A percentile compares a stretch with the other conserved stretches of the same genome.
phyloP scores from a whole-genome alignment of 2,888 invertebrate genomes.

The Brachypalpus laphriformis region DNA sequence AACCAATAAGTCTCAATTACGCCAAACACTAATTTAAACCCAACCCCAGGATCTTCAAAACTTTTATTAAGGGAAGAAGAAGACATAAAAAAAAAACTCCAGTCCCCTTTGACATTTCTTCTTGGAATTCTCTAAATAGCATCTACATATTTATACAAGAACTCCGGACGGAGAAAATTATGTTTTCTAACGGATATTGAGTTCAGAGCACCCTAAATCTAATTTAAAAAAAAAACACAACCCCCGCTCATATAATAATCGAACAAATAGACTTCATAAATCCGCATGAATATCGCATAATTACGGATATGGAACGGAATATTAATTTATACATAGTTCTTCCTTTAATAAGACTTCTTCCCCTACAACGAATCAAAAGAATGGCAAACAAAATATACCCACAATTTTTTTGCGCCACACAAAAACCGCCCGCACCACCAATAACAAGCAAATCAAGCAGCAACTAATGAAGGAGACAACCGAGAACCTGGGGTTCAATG shows the following conservation, averaged over 20 bases:
- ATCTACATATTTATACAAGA: not conserved
- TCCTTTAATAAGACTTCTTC: constrained; percentile 1
- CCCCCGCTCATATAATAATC: not conserved
- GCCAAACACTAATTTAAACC: not conserved
- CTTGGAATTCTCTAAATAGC: not conserved
- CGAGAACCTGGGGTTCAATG: constrained; percentile 55
- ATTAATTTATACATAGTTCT: constrained; percentile 37
- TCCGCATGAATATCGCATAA: constrained; percentile 51
- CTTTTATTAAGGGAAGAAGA: not conserved
- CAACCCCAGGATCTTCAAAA: not conserved
- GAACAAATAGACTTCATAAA: constrained; percentile 16
- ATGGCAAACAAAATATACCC: not conserved
- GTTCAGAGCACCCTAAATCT: constrained; percentile 1
- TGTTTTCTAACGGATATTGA: constrained; percentile 9
- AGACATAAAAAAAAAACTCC: too few relatives aligned
- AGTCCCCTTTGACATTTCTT: not conserved
- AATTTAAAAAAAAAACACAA: not conserved
- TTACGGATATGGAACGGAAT: constrained; percentile 63
- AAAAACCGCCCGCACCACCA: constrained; percentile 40
- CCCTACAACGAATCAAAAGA: not conserved
- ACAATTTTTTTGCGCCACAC: too few relatives aligned
- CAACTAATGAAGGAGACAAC: constrained; percentile 51
- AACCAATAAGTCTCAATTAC: not conserved
- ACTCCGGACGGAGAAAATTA: not conserved
- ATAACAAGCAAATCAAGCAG: constrained; percentile 52